These are phyloP conservation scores for Drosophila quinaria DNA, from an alignment of 2,888 invertebrate species.

Conservation along the genomic window DNA sequence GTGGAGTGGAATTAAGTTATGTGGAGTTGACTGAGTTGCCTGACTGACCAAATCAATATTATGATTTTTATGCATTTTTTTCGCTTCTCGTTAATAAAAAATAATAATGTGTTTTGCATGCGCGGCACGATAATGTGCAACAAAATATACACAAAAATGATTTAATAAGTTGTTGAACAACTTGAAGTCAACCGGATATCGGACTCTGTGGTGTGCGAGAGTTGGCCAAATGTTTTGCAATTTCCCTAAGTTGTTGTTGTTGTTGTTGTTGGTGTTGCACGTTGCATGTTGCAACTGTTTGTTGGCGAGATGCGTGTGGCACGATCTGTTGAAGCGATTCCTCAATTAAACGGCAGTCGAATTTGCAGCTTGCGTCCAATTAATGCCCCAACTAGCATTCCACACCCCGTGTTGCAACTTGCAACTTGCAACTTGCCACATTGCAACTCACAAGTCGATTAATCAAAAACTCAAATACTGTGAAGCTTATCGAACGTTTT, in stretches of 20 bases:
- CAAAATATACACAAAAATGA: conserved; percentile 59
- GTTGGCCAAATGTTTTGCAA: conserved; percentile 62
- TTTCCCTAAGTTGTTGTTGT: conserved; percentile 58
- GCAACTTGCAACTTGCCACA: conserved; percentile 7
- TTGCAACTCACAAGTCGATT: conserved; percentile 40
- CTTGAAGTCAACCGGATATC: conserved; percentile 63
- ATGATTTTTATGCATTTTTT: conserved; percentile 8
- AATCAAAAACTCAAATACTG: conserved; percentile 48
- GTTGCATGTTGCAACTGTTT: conserved; percentile 48
- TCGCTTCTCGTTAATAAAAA: background rate
- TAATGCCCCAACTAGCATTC: conserved; percentile 32
- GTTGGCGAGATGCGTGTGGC: conserved; percentile 61
- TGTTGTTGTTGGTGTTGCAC: conserved; percentile 16
- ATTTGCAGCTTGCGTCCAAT: conserved; percentile 52
- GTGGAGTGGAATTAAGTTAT: too few species aligned
- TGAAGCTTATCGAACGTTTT: conserved; percentile 57
- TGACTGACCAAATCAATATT: conserved; percentile 28
- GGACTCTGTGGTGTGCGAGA: conserved; percentile 34
- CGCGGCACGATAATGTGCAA: conserved; percentile 28
- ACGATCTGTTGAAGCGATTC: conserved; percentile 40
- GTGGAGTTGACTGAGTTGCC: conserved; percentile 1
- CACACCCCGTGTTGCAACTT: background rate
- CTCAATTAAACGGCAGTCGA: conserved; percentile 56
- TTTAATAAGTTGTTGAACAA: conserved; percentile 67
- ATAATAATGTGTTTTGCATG: conserved; percentile 8